Conservation (phyloP, 1,140 invertebrate species). For the Drosophila micromelanica region DNA sequence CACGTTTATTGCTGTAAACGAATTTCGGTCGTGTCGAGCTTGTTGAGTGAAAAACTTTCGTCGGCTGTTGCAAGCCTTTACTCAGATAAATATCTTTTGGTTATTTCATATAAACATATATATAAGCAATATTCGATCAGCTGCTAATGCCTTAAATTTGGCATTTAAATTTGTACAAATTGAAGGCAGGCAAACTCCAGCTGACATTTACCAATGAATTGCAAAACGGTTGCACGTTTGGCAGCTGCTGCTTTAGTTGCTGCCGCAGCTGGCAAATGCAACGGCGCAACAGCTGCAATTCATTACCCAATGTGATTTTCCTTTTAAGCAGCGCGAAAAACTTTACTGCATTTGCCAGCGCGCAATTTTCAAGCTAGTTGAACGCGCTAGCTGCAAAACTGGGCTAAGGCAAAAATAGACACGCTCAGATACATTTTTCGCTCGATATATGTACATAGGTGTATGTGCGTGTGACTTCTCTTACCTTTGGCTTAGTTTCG, state of each 20-base stretch:
- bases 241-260: conserved; percentile 14
- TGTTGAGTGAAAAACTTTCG: conserved; percentile 5
- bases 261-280: conserved; percentile 69
- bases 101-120: not conserved
- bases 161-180: conserved; percentile 49
- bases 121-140: not conserved
- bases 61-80: not conserved
- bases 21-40: conserved; percentile 38
- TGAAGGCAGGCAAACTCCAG: conserved; percentile 15
- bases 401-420: conserved; percentile 19
- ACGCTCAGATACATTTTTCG: conserved; percentile 10
- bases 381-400: conserved; percentile 21
- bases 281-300: conserved; percentile 75
- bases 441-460: conserved; percentile 1
- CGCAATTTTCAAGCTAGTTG: conserved; percentile 75
- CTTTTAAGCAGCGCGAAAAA: conserved; percentile 57
- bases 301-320: conserved; percentile 78
- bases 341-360: conserved; percentile 62
- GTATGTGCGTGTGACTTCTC: not conserved
- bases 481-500: conserved; percentile 63
- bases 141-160: conserved; percentile 47
- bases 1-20: conserved; percentile 79
- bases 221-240: conserved; percentile 50
- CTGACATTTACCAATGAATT: conserved; percentile 67
- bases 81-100: not conserved